Conservation (phyloP, 2,888 invertebrate species). For the Pristionchus japonicus region DNA sequence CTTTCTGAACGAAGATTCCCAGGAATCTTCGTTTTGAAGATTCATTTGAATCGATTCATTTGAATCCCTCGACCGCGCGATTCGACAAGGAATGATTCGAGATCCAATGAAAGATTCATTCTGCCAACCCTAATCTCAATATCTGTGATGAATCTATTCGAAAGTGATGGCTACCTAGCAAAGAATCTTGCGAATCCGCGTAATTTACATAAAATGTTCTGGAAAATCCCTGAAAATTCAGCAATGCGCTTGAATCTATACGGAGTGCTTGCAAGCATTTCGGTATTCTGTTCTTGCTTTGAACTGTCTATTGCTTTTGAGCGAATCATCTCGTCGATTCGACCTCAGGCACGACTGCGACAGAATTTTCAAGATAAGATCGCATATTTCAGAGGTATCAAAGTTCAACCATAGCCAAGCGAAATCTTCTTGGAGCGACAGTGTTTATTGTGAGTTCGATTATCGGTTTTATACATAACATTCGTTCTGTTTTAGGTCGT, state of each 20-base stretch:
- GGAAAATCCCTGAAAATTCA: background rate
- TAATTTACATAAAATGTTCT: background rate
- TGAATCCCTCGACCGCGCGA: too few species aligned
- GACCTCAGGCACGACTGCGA: background rate
- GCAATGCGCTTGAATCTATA: background rate
- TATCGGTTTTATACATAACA: too few species aligned
- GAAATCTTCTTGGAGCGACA: background rate
- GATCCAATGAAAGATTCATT: too few species aligned
- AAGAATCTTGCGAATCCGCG: background rate
- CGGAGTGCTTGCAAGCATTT: background rate
- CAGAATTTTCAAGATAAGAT: background rate
- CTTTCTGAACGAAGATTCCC: too few species aligned
- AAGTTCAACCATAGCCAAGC: background rate
- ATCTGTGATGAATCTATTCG: background rate
- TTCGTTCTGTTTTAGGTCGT: background rate
- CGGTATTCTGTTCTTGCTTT: background rate
- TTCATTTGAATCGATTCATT: too few species aligned
- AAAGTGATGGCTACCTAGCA: background rate
- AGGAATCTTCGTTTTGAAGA: too few species aligned
- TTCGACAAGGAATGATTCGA: too few species aligned
- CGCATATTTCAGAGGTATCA: background rate
- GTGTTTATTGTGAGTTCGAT: background rate
- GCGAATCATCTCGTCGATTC: background rate
- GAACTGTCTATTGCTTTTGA: background rate
- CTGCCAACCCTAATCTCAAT: too few species aligned